Base-by-base conservation (phyloP, 2,888 invertebrate species). In the Chymomyza caudatula region DNA sequence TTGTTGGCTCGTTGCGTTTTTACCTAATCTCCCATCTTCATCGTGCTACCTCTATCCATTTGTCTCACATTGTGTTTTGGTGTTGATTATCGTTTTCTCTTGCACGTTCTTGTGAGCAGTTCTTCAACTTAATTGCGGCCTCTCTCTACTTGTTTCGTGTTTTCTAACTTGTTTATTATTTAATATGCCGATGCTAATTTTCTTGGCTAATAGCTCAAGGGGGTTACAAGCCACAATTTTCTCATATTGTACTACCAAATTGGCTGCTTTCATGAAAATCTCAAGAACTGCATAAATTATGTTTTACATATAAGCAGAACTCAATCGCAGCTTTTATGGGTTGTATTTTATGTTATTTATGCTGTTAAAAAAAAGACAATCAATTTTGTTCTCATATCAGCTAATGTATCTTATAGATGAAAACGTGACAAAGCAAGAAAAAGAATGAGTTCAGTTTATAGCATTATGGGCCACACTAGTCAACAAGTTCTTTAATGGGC, bases 121-220 rank as follows among this genome's bases (percentile, higher is more conserved):
- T 53, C 59, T 19, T 61, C 66, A 73, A 56, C 60, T 67, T 71
- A 66, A 63, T 65, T 69, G 71, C 73, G 22, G 4, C 42, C 52
- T 23, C 42, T 52, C 19, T 71, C 74, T 71, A 73, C 67, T 71
- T 74, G 68, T 62, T 76, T 76, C 69, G 73, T 73, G 67, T 83
- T 83, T 83, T 77, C 75, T 68, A 72, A 71, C 69, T 70, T 73
- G 67, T 66, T 75, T 72, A 67, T 74, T 63, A 25, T 55, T 60
- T 53, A 53, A 53, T 77, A 74, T 80, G 67, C 70, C 74, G 70
- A 77, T 80, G 82, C 84, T 81, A 78, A 84, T 85, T 76, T 70
- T 74, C 71, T 84, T 85, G 69, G 83, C 77, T 82, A 82, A 79
- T 82, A 82, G 78, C 73, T 78, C 79, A 78, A 82, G 80, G 82